phyloP scores from a whole-genome alignment of 2,797 vertebrate genomes.

The Danio kyathit region DNA sequence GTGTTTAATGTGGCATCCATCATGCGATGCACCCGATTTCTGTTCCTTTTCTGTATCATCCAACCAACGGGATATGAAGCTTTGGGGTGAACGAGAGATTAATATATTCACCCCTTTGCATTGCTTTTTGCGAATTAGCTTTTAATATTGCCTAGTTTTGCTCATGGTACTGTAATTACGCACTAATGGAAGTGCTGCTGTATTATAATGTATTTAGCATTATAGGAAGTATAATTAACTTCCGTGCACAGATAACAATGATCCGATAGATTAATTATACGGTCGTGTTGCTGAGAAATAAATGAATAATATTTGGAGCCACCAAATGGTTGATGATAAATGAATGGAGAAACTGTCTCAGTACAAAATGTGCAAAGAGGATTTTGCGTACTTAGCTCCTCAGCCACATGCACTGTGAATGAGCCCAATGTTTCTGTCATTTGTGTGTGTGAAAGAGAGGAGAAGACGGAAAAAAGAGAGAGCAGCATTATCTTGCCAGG shows the following conservation, averaged over 20 bases:
- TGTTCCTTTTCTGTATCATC: not conserved
- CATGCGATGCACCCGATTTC: slow-evolving; percentile 28
- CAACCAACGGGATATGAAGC: not conserved
- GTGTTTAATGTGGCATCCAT: slow-evolving; percentile 34
- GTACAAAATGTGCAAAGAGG: slow-evolving; percentile 39
- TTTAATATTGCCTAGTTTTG: not conserved
- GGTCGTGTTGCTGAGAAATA: slow-evolving; percentile 43
- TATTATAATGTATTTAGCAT: slow-evolving; percentile 43
- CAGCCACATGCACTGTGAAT: slow-evolving; percentile 52
- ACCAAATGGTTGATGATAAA: slow-evolving; percentile 32
- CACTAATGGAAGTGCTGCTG: slow-evolving; percentile 43
- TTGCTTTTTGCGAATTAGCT: not conserved
- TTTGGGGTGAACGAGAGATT: slow-evolving; percentile 9
- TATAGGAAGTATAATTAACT: slow-evolving; percentile 52
- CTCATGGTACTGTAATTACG: slow-evolving; percentile 29
- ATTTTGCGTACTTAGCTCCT: slow-evolving; percentile 25
- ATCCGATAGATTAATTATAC: slow-evolving; percentile 46
- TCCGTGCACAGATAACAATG: slow-evolving; percentile 54
- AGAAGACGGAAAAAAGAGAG: slow-evolving; percentile 9
- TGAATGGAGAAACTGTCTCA: slow-evolving; percentile 42
- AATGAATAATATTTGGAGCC: slow-evolving; percentile 50
- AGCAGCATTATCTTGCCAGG: slow-evolving; percentile 29
- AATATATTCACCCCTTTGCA: not conserved
- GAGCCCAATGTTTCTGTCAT: slow-evolving; percentile 35
- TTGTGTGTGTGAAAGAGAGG: slow-evolving; percentile 18